Conservation (phyloP, 1,140 invertebrate genomes). For the Caenorhabditis tropicalis region DNA sequence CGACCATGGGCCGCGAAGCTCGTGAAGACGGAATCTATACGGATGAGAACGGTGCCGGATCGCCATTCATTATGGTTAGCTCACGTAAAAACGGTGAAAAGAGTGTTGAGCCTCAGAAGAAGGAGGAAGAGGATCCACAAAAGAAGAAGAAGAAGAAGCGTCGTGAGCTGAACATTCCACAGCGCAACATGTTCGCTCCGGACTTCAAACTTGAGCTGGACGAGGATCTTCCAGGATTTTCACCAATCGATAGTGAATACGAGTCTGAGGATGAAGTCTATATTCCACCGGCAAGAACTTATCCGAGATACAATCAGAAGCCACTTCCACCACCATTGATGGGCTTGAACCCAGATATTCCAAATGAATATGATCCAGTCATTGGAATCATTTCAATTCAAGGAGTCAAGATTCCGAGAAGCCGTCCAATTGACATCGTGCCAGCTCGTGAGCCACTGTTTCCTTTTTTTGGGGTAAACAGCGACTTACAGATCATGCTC, state of each 20-base stretch:
- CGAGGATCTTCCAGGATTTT: conserved; percentile 1
- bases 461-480: conserved; percentile 18
- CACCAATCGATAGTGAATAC: neutral
- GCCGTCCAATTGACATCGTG: conserved; percentile 3
- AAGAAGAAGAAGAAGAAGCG: neutral
- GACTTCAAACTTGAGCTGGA: neutral
- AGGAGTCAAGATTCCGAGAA: neutral
- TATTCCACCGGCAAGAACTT: no score
- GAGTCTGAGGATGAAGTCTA: neutral
- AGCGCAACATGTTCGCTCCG: conserved; percentile 14
- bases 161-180: neutral
- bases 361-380: conserved; percentile 12
- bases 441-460: neutral
- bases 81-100: neutral
- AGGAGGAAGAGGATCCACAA: neutral
- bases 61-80: neutral
- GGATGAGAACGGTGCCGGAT: neutral
- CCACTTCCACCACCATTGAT: neutral
- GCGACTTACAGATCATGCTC: neutral
- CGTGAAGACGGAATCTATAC: conserved; percentile 35
- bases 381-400: conserved; percentile 36
- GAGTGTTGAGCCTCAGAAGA: neutral
- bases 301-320: no score
- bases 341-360: neutral
- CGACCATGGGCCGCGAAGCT: neutral